phyloP scores from a whole-genome alignment of 2,797 vertebrate genomes.

The Ctenopoma multispine region DNA sequence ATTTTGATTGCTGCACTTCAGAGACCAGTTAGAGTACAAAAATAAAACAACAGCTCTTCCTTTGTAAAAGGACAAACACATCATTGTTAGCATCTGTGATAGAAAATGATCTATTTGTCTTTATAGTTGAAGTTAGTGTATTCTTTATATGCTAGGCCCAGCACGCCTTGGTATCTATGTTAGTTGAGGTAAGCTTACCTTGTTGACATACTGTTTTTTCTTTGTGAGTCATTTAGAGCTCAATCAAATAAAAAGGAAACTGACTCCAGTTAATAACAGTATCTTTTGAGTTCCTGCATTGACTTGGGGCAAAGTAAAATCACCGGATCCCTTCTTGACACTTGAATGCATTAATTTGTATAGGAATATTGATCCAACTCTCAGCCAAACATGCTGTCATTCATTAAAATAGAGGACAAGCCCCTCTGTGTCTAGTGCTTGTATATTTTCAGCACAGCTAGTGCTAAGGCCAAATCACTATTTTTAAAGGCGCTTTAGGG shows the following conservation, averaged over 20 bases:
- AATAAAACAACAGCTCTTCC: neutral
- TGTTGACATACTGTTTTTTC: no score
- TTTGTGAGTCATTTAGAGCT: no score
- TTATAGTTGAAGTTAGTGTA: no score
- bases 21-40: neutral
- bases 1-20: neutral
- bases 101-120: no score
- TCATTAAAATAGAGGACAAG: constrained; percentile 58
- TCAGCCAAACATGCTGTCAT: constrained; percentile 53
- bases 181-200: no score
- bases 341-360: constrained; percentile 23
- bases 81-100: no score
- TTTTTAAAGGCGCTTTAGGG: constrained; percentile 58
- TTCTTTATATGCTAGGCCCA: no score
- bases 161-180: no score
- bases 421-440: constrained; percentile 46
- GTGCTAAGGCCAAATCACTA: constrained; percentile 54
- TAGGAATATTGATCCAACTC: constrained; percentile 44
- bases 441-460: constrained; percentile 60
- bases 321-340: neutral
- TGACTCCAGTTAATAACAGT: no score
- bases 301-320: constrained; percentile 8
- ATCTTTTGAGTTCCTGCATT: neutral
- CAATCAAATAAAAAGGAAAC: no score
- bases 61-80: neutral